Evolutionary conservation across 2,113 vertebrate genomes (phyloP), one percentile per base, ranked within the genome.

Genomic region (Oenanthe oenanthe): DNA sequence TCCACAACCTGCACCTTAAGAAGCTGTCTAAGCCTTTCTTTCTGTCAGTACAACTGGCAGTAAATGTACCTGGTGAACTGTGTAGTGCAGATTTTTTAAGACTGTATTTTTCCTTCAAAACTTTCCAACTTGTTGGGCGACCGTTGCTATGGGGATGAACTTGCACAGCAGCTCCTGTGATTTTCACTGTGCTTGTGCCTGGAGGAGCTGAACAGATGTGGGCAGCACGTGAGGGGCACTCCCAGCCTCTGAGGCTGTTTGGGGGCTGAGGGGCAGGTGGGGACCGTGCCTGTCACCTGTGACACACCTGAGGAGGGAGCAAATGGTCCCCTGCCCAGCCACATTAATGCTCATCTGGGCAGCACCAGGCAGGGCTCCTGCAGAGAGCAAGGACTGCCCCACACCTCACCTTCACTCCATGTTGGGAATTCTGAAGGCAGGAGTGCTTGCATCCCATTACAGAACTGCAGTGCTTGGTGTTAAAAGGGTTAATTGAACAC

Each of bases 401-500:
- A 2, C 1, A 2, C 70, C 86, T 89, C 62, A 56, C 45, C 88
- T 70, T 48, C 10, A 4, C 57, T 71, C 67, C 4, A 32, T 26
- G 12, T 5, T 68, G 85, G 62, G 60, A 92, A 67, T 88, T 88
- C 67, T 85, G 54, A 83, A 89, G 47, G 79, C 61, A 38, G 68
- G 53, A 88, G 56, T 47, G 65, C 58, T 86, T 31, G 58, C 70
- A 31, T 91, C 28, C n/a, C 60, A 32, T 66, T 71, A 76, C 53
- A 48, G 62, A 91, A 74, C 54, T 67, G 71, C 62, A 82, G 12
- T 24, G 7, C 80, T 89, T 1, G 1, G 73, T 94, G 89, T 93
- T 92, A 96, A 95, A 95, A 92, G 91, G 93, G 95, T 97, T 97
- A 97, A 97, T 96, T 96, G 60, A 94, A 84, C 81, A 73, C 91